Evolutionary conservation across 2,888 invertebrate genomes (phyloP).

Genomic region (Diarsia mendica): DNA sequence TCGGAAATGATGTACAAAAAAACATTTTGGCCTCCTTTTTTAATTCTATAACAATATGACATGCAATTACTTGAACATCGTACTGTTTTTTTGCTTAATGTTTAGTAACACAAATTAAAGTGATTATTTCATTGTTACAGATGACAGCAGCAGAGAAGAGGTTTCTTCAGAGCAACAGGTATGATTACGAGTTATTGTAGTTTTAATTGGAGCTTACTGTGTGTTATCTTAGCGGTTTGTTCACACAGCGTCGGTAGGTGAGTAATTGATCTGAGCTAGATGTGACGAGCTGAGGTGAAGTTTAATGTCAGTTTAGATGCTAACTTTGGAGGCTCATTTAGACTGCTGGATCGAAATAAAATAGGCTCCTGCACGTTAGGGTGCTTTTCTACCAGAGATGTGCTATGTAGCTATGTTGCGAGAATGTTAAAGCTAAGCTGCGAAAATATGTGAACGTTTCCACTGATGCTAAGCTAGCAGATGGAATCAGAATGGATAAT

Average conservation of each 20-base stretch:
- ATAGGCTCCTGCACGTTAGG: no score
- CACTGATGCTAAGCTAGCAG: no score
- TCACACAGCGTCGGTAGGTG: constrained; percentile 31
- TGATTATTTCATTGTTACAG: constrained; percentile 80
- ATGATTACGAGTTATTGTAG: constrained; percentile 58
- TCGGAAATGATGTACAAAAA: not conserved
- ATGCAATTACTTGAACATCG: not conserved
- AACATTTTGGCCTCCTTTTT: not conserved
- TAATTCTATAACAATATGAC: not conserved
- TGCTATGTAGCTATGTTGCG: no score
- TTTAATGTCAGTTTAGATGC: constrained; percentile 10
- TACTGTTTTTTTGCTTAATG: not conserved
- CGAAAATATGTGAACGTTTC: no score
- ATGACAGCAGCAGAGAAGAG: constrained; percentile 87
- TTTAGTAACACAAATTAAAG: constrained; percentile 26
- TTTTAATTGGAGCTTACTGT: constrained; percentile 33
- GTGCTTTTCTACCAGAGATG: no score
- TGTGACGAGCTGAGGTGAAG: constrained; percentile 10
- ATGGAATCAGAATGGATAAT: no score
- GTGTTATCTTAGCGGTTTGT: constrained; percentile 16
- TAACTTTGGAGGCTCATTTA: no score
- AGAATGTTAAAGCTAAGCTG: no score
- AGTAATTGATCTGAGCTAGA: constrained; percentile 26
- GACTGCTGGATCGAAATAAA: no score
- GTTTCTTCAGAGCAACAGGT: constrained; percentile 88